Evolutionary conservation across 2,113 vertebrate species (phyloP).

Genomic region (Lethenteron reissneri): DNA sequence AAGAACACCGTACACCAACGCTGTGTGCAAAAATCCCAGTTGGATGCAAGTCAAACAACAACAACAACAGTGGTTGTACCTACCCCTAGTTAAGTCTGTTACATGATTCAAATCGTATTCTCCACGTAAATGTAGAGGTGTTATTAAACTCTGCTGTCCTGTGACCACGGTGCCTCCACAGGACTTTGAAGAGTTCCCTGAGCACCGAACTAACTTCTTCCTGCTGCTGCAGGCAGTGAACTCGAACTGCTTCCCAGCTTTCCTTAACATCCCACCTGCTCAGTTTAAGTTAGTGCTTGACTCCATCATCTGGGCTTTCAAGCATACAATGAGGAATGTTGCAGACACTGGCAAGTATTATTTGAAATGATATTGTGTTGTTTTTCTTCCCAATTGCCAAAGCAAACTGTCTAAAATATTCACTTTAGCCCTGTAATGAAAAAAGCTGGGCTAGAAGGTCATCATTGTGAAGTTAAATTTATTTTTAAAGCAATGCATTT

Average conservation of each 20-base stretch:
- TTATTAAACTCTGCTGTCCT: not conserved
- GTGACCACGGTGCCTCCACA: slow-evolving; percentile 13
- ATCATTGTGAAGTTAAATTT: not conserved
- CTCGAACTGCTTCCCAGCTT: slow-evolving; percentile 94
- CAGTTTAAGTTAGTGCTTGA: slow-evolving; percentile 97
- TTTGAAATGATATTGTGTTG: not conserved
- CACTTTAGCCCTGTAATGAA: not conserved
- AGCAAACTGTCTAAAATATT: not conserved
- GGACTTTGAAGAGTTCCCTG: slow-evolving; percentile 97
- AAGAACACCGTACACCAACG: no score
- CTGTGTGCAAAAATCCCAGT: no score
- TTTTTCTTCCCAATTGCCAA: not conserved
- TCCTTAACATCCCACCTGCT: slow-evolving; percentile 86
- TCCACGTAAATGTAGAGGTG: not conserved
- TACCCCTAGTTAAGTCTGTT: not conserved
- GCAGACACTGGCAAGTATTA: slow-evolving; percentile 65
- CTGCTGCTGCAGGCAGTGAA: slow-evolving; percentile 91
- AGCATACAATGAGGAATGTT: slow-evolving; percentile 98
- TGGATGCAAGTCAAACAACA: no score
- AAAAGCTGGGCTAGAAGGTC: not conserved
- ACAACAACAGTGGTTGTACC: no score
- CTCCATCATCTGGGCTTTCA: slow-evolving; percentile 99
- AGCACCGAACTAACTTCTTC: slow-evolving; percentile 97
- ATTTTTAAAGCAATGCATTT: not conserved
- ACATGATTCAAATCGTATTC: not conserved